Evolutionary conservation across 2,113 vertebrate genomes (phyloP), one percentile per base, ranked within the genome.

Genomic region (Melanocharis versteri): DNA sequence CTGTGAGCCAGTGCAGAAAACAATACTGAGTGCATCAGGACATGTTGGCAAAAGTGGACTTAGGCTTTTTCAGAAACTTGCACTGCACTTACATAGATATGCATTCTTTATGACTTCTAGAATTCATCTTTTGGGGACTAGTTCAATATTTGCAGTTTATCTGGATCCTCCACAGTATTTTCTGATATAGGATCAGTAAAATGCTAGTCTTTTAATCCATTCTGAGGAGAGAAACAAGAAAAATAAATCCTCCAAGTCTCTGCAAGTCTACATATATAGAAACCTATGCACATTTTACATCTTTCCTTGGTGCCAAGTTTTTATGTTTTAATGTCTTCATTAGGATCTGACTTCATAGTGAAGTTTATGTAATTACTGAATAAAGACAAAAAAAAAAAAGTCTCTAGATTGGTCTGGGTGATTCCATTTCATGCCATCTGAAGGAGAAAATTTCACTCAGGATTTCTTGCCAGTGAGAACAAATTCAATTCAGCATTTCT

Each of bases 1-100:
- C n/a, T 60, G 48, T 35, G 13, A 90, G 20, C 6, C 33, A 47
- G 15, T 24, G 40, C 23, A 64, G 20, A 70, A 89, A 75, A 60
- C 24, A 82, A 14, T 39, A 17, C 22, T 37, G 35, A 39, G 22
- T 68, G 14, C 40, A 71, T 22, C 21, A 68, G 42, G 51, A 64
- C 9, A 6, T 1, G 1, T 7, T 61, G 45, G 6, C 28, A 84
- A 37, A 8, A 45, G 17, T 5, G 13, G 42, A 26, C 80, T 42
- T 48, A 23, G 15, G 14, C 12, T 56, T 33, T 58, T 83, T 42
- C 14, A 3, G 35, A 50, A 88, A 79, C 10, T 56, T 48, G 5
- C 12, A 14, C 22, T 87, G 24, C 10, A 65, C 4, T 64, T 64
- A 53, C 0, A 0, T 27, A 57, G 18, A 30, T 66, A 26, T 7